Evolutionary conservation across 2,113 vertebrate genomes (phyloP), one percentile per base, ranked within the genome.

Genomic region (Petrocephalus microphthalmus): DNA sequence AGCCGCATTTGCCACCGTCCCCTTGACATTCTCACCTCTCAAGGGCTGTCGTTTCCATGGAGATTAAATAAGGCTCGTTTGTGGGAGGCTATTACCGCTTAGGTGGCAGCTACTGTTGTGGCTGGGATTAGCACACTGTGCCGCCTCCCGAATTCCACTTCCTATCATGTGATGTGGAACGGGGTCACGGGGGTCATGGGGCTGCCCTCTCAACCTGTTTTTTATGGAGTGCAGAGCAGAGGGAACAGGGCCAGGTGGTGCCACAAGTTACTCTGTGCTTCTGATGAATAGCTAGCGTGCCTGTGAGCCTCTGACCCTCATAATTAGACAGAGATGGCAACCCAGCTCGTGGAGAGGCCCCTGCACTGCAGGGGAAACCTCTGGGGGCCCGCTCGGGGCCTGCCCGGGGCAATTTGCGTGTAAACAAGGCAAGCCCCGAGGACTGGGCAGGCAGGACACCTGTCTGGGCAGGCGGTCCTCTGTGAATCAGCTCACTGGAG

Each of bases 11-110:
- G 7, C 10, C 17, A 60, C 22, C 33, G n/a, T 33, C 67, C 71
- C 85, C 37, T 53, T 82, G 47, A 87, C 71, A 84, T 87, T 51
- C 88, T 85, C 57, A 45, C 47, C 45, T 49, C 84, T 86, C 74
- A 67, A 71, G 85, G 84, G 60, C 74, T 42, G 51, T 78, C 20
- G 89, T 91, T 91, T 88, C 90, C 81, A 89, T 89, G 84, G 89
- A 86, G 87, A 91, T 86, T 88, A 88, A 91, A 87, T 64, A 85
- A 56, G 83, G 57, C 87, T 88, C 54, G 84, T 88, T 84, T 89
- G 85, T 82, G 67, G 86, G 49, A 89, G 37, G 89, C 88, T 71
- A 88, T 88, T 89, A 88, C 71, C 49, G 53, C 33, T 82, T 87
- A 42, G 78, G 84, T 89, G 85, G 84, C 84, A 88, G 74, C 90